phyloP scores from a whole-genome alignment of 2,113 vertebrate genomes.

The Engraulis encrasicolus region DNA sequence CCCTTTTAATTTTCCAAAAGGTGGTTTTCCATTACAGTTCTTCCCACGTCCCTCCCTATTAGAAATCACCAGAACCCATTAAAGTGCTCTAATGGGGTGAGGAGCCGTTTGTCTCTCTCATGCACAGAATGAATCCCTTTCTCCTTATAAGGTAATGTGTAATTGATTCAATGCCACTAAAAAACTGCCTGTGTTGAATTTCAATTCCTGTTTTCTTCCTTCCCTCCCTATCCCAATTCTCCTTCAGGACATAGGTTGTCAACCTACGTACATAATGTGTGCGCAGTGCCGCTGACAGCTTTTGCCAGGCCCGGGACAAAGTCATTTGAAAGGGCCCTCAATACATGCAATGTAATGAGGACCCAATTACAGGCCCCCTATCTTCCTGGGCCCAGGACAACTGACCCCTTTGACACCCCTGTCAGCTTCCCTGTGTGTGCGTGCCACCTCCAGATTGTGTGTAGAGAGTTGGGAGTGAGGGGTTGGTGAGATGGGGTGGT shows the following conservation, averaged over 20 bases:
- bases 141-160: conserved; percentile 26
- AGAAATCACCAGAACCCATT: conserved; percentile 35
- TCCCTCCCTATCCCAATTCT: no score
- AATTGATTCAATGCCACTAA: conserved; percentile 34
- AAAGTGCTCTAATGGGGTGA: conserved; percentile 39
- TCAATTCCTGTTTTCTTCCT: conserved; percentile 26
- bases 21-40: conserved; percentile 32
- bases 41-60: conserved; percentile 7
- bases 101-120: conserved; percentile 29
- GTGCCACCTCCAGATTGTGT: background rate
- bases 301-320: no score
- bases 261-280: conserved; percentile 1
- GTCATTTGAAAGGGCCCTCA: no score
- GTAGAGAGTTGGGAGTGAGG: no score
- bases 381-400: no score
- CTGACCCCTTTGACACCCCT: no score
- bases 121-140: conserved; percentile 30
- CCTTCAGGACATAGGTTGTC: conserved; percentile 14
- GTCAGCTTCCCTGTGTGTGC: no score
- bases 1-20: conserved; percentile 32
- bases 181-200: conserved; percentile 31
- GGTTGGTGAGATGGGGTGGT: background rate
- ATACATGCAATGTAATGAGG: no score
- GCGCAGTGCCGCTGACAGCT: no score
- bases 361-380: no score